phyloP scores from a whole-genome alignment of 1,140 invertebrate genomes.

The Diorhabda carinulata region DNA sequence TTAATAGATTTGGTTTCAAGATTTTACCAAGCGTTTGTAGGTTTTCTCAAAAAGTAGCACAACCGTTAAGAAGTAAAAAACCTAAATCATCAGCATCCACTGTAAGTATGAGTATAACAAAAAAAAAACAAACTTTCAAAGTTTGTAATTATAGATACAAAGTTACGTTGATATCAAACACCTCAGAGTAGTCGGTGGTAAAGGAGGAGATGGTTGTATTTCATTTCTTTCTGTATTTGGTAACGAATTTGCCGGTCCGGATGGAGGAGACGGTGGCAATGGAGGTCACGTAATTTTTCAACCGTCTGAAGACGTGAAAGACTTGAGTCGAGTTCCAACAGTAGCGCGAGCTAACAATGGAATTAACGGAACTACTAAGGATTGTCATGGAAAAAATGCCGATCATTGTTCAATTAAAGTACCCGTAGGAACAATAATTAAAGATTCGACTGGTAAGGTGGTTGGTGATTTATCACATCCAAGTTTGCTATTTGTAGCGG shows the following conservation, averaged over 20 bases:
- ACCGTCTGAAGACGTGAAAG: constrained; percentile 64
- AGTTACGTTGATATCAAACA: constrained; percentile 66
- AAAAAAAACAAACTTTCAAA: background rate
- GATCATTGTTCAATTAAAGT: constrained; percentile 74
- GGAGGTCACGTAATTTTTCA: constrained; percentile 95
- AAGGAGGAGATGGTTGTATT: constrained; percentile 88
- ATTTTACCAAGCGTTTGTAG: background rate
- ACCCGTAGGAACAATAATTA: constrained; percentile 84
- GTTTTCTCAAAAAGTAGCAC: constrained; percentile 33
- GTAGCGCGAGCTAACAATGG: constrained; percentile 66
- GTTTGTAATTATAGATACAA: constrained; percentile 48
- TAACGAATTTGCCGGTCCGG: constrained; percentile 87
- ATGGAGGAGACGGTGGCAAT: constrained; percentile 94
- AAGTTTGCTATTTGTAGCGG: constrained; percentile 86
- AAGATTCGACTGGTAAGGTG: constrained; percentile 57
- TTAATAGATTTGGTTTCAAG: background rate
- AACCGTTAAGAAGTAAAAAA: constrained; percentile 53
- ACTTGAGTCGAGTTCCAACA: constrained; percentile 64
- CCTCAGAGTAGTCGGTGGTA: constrained; percentile 68
- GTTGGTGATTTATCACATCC: constrained; percentile 67
- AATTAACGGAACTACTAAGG: constrained; percentile 68
- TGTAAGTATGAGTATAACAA: constrained; percentile 34
- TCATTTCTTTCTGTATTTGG: constrained; percentile 75
- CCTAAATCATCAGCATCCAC: constrained; percentile 49
- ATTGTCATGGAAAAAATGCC: constrained; percentile 79